Base-by-base conservation (phyloP, 2,113 vertebrate genomes). In the Copsychus sechellarum region DNA sequence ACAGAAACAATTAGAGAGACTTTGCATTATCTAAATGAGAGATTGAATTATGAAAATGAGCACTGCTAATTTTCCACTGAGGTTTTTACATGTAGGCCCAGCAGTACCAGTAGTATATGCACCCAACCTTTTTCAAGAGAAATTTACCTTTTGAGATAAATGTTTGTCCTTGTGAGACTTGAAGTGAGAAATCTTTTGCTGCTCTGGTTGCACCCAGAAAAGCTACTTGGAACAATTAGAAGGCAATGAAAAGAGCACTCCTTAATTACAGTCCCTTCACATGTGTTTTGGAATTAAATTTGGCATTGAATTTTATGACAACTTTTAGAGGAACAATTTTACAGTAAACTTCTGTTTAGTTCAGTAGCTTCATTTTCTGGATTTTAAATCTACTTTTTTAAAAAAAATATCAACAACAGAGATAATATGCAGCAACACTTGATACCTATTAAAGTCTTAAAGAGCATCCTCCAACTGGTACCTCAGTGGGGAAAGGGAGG, bases 1-100 rank as follows among this genome's bases (percentile, higher is more conserved):
- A 51, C 92, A 76, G 87, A 89, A 95, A 95, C 91, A 91, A 94
- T 97, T 74, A 96, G 66, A 60, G 66, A 95, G 58, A 64, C 26
- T 77, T 73, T 61, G 50, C 69, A 60, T 74, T 96, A 95, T 43
- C 89, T 89, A 92, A 95, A 93, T 51, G 92, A 92, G 87, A 87
- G 58, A 58, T 0, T 57, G 79, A 69, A 82, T 53, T 42, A 76
- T 54, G 70, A 69, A 72, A 84, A 84, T 86, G 77, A n/a, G 34
- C 26, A 38, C 42, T 93, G 92, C 69, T 86, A 28, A 72, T 90
- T 86, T 88, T 50, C 80, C 64, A 43, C 84, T 21, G 79, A 66
- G 81, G 64, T 60, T 86, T 88, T 70, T 12, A 60, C 31, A 18
- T 2, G 23, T 56, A 58, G 40, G 60, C 48, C 50, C 38, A 62